Base-by-base conservation (phyloP, 2,888 invertebrate genomes). In the Phaonia tiefii region DNA sequence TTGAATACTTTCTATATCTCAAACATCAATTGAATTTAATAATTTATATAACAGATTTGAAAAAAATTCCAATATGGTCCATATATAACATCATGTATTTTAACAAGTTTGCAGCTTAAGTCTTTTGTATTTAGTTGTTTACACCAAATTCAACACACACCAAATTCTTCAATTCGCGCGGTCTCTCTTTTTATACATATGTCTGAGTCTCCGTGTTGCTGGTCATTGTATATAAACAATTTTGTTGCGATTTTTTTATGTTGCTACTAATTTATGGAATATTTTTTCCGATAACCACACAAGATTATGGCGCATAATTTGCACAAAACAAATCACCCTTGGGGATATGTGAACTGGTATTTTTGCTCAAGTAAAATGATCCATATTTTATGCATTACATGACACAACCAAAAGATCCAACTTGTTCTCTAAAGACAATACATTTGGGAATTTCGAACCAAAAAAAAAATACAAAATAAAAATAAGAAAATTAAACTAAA, bases 281-380 rank as follows among this genome's bases (percentile, higher is more conserved):
- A n/a, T n/a, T n/a, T n/a, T n/a, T 44, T 44, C 2, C n/a, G 49
- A 49, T 49, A 49, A 22, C 49, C 49, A 20, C 8, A 49, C 49
- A 3, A 49, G 49, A 49, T 10, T 10, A 49, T 15, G 8, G 49
- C 20, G 4, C 17, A 49, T 49, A 49, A 49, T 49, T 15, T 20
- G 17, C 49, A 5, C 1, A 49, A 46, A 46, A 15, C n/a, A 17
- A 10, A 31, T 1, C 13, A 10, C 37, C 80, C 56, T 76, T 69
- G 69, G 80, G 76, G 80, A 76, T 65, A 73, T 73, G 75, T 67
- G 72, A 69, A 65, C 15, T n/a, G n/a, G 49, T n/a, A 49, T 3
- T 4, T 44, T 2, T 11, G 49, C 20, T 8, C 49, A 39, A 54
- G 73, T 20, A 69, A n/a, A 76, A 20, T 76, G 67, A 37, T 65